phyloP scores from a whole-genome alignment of 2,113 vertebrate genomes.

The Pteruthius melanotis region DNA sequence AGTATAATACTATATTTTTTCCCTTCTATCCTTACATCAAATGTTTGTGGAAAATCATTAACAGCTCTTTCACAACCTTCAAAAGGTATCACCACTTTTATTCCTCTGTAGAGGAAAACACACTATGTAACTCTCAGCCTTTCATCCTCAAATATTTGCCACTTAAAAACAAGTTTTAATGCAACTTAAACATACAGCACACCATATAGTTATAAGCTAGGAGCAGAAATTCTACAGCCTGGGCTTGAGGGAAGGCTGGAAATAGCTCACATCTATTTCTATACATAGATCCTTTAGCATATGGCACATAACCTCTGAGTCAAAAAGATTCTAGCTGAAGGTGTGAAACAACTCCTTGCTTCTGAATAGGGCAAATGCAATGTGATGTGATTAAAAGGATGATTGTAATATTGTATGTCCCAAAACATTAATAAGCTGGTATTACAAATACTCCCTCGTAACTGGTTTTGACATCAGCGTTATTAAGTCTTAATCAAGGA shows the following conservation, averaged over 20 bases:
- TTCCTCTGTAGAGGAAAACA: neutral
- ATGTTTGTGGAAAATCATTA: conserved; percentile 39
- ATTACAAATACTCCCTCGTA: conserved; percentile 44
- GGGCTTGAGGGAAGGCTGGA: neutral
- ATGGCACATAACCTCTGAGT: neutral
- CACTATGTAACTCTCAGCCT: neutral
- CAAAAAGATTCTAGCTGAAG: neutral
- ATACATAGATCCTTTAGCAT: neutral
- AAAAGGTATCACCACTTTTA: conserved; percentile 25
- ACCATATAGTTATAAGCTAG: conserved; percentile 6
- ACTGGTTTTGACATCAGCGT: conserved; percentile 41
- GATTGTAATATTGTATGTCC: conserved; percentile 39
- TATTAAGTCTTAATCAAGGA: conserved; percentile 65
- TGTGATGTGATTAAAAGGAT: conserved; percentile 46
- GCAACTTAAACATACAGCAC: neutral
- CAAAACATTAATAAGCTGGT: conserved; percentile 30
- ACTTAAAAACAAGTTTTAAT: conserved; percentile 37
- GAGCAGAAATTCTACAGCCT: conserved; percentile 15
- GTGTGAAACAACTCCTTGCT: neutral
- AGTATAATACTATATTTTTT: neutral
- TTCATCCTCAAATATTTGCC: conserved; percentile 37
- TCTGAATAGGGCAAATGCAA: conserved; percentile 11
- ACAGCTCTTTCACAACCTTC: neutral
- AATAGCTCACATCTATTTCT: neutral
- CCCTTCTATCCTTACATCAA: neutral